These are phyloP conservation scores for Tenualosa thibaudeaui DNA, from an alignment of 2,797 vertebrate species.

Conservation along the genomic window DNA sequence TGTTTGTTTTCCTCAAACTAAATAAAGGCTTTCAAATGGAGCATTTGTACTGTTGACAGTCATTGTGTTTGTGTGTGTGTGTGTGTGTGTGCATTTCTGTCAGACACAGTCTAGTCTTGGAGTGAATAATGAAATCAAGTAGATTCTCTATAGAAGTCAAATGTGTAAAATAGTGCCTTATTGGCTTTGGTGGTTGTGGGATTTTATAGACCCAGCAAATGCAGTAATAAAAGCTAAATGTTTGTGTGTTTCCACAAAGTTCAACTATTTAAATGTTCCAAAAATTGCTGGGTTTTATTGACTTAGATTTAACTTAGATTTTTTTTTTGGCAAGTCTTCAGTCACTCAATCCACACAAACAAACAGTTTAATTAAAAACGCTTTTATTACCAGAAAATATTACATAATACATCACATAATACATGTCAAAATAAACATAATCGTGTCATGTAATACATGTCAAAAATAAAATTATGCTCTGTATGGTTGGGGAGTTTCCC, in stretches of 20 bases:
- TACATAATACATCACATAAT: constrained; percentile 5
- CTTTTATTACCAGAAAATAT: background rate
- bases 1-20: constrained; percentile 73
- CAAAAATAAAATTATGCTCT: constrained; percentile 13
- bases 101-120: no score
- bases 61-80: constrained; percentile 29
- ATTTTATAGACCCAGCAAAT: no score
- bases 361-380: background rate
- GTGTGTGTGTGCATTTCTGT: background rate
- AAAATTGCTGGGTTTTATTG: background rate
- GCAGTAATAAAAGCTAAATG: no score
- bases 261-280: background rate
- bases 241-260: no score
- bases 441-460: background rate
- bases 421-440: no score
- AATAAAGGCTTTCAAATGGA: constrained; percentile 86
- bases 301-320: no score
- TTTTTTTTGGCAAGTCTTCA: background rate
- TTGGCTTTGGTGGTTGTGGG: no score
- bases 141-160: no score
- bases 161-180: no score
- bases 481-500: background rate
- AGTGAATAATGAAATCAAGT: no score
- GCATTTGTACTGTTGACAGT: constrained; percentile 45
- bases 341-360: background rate